Evolutionary conservation across 2,113 vertebrate genomes (phyloP), one percentile per base, ranked within the genome.

Genomic region (Salvelinus alpinus): DNA sequence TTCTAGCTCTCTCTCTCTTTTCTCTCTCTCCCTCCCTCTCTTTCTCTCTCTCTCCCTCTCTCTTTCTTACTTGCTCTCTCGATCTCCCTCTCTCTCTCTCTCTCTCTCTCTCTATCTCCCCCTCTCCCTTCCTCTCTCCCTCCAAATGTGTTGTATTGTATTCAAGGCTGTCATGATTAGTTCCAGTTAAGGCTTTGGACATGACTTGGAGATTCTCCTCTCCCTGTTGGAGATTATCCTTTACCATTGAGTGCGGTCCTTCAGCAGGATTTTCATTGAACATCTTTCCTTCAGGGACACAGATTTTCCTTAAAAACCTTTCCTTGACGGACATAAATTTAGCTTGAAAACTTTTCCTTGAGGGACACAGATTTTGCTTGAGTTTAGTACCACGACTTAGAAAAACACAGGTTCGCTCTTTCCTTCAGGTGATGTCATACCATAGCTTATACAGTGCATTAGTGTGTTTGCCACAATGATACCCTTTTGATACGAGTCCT

Each of bases 241-340:
- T 91, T 86, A 89, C 85, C 88, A 87, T 90, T 87, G 88, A 88
- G 87, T 84, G 86, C 78, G 65, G 91, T 88, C 87, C 82, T 86
- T 85, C 84, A 84, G 89, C 82, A 78, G 79, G 83, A 66, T 76
- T 84, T 83, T 83, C 88, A 86, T 90, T 80, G 79, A 83, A 88
- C 81, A 85, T 70, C 65, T 60, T 71, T 76, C 79, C 84, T 86
- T 74, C 80, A 22, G 82, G 80, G 86, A 88, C 82, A 78, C 51
- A 89, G 78, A 90, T 90, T 88, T 87, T 76, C 9, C n/a, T 70
- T 62, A 78, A 83, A 88, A 81, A 85, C 71, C 60, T 59, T 70
- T 76, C 79, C 84, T 86, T 74, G 81, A 20, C 79, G 80, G 85
- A 88, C 82, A 78, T 48, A 89, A 78, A 90, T 90, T 89, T 86